A percentile compares a stretch with the other conserved stretches of the same genome.
Conservation (phyloP, 2,113 vertebrate genomes). For the Orientallactaga bullata region DNA sequence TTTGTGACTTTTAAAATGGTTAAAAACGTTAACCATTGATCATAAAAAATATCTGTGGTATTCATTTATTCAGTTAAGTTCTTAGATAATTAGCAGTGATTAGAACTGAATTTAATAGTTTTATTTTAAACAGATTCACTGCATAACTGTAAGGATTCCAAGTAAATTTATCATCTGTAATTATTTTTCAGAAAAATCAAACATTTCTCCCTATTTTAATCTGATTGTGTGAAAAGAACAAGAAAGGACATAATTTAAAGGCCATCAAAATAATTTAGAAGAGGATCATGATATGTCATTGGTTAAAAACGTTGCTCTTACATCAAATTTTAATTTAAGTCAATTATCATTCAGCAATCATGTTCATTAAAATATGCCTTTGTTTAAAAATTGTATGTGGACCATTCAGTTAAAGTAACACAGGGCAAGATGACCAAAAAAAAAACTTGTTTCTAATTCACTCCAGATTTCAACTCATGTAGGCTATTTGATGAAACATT, state of each 20-base stretch:
- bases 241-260: background rate
- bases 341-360: background rate
- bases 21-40: background rate
- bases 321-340: background rate
- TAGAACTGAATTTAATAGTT: background rate
- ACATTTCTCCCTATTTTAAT: background rate
- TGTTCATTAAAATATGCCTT: background rate
- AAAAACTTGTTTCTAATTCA: background rate
- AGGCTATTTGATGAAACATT: conserved; percentile 29
- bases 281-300: background rate
- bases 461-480: background rate
- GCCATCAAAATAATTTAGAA: background rate
- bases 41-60: background rate
- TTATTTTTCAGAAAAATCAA: background rate
- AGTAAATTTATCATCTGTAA: background rate
- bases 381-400: conserved; percentile 24
- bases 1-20: background rate
- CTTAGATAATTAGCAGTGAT: background rate
- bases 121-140: background rate
- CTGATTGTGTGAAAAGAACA: background rate
- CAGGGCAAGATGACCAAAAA: background rate
- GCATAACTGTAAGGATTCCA: background rate
- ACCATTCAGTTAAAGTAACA: background rate
- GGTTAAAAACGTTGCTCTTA: background rate
- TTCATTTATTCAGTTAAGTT: background rate